These are phyloP conservation scores for Leiothrix lutea DNA, from an alignment of 2,113 vertebrate genomes.

Conservation along the genomic window DNA sequence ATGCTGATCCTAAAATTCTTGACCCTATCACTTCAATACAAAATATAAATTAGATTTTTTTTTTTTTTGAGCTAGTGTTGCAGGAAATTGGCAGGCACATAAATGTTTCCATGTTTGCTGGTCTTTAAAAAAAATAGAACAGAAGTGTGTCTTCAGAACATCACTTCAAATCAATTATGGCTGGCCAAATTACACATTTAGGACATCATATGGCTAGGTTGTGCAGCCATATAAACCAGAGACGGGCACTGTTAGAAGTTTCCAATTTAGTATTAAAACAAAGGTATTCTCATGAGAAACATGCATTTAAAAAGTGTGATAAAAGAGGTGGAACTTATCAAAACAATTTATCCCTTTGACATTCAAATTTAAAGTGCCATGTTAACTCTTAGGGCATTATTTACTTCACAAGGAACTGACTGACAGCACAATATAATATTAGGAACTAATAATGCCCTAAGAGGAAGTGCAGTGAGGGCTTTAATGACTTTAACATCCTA, in stretches of 20 bases:
- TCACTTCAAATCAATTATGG: background rate
- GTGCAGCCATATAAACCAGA: background rate
- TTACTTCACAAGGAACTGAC: constrained; percentile 61
- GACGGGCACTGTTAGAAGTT: background rate
- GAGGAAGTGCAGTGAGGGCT: constrained; percentile 46
- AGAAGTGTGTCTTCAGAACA: background rate
- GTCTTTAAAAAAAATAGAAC: background rate
- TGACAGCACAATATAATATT: constrained; percentile 59
- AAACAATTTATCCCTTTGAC: constrained; percentile 50
- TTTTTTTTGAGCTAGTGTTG: background rate
- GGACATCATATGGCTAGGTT: background rate
- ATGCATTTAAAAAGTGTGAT: background rate
- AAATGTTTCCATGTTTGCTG: background rate
- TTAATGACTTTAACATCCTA: constrained; percentile 63
- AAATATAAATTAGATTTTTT: background rate
- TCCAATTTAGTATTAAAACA: background rate
- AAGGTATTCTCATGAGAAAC: constrained; percentile 1
- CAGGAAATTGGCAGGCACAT: background rate
- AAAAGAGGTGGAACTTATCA: constrained; percentile 33
- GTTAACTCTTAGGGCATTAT: constrained; percentile 61
- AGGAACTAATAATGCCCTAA: constrained; percentile 62
- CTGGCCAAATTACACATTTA: background rate
- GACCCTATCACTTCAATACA: background rate
- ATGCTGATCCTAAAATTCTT: background rate
- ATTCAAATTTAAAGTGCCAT: constrained; percentile 52